Conservation (phyloP, 2,888 invertebrate species). For the Lepidonotus clava region DNA sequence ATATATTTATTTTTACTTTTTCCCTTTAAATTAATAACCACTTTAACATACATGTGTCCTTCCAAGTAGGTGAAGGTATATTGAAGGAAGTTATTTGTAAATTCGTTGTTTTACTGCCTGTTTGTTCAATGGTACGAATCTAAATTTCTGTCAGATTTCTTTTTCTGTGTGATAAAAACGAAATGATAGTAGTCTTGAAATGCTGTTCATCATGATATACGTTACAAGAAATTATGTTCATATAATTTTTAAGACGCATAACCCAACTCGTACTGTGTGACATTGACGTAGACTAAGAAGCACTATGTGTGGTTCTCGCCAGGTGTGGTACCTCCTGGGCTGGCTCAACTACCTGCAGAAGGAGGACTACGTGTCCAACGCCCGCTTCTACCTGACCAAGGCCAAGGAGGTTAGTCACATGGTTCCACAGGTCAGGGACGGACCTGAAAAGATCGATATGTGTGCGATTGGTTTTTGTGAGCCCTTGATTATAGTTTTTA, state of each 20-base stretch:
- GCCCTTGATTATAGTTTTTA: no score
- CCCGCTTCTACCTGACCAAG: constrained; percentile 79
- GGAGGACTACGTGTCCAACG: constrained; percentile 78
- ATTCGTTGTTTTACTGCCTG: neutral
- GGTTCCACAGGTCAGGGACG: no score
- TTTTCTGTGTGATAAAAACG: neutral
- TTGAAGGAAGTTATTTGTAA: neutral
- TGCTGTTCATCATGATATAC: no score
- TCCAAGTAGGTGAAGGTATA: no score
- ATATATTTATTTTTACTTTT: neutral
- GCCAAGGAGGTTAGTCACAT: constrained; percentile 74
- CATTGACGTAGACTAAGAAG: no score
- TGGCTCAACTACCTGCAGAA: constrained; percentile 80
- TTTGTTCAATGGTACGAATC: neutral
- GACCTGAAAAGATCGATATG: no score
- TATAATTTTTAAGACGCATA: no score
- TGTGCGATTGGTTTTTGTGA: no score
- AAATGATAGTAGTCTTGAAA: no score
- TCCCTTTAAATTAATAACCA: neutral
- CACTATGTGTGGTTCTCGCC: constrained; percentile 35
- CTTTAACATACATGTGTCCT: no score
- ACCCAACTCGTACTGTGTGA: no score
- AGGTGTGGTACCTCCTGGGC: constrained; percentile 81
- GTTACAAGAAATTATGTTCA: no score
- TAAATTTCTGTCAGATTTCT: neutral